Conservation (phyloP, 2,797 vertebrate genomes). For the Cryptoblepharus egeriae region DNA sequence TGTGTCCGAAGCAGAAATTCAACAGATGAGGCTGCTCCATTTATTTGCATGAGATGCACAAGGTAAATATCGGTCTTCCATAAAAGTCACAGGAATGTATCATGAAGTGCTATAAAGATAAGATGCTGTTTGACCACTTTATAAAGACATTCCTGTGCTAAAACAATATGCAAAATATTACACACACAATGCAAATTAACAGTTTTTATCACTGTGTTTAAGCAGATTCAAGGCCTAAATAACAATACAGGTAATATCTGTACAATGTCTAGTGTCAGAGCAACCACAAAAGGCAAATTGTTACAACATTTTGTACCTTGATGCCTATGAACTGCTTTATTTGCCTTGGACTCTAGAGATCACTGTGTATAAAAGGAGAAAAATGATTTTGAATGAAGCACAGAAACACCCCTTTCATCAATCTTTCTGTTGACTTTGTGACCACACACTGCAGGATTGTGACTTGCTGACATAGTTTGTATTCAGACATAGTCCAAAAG, state of each 20-base stretch:
- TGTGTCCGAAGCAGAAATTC: too few species aligned
- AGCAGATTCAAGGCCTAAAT: neutral
- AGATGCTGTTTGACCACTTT: neutral
- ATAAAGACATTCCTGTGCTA: neutral
- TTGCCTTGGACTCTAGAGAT: neutral
- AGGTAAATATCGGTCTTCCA: too few species aligned
- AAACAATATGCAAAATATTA: neutral
- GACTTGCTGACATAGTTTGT: conserved; percentile 48
- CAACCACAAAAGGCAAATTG: neutral
- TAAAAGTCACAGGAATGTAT: too few species aligned
- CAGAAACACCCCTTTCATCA: conserved; percentile 2
- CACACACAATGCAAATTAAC: neutral
- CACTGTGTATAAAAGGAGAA: neutral
- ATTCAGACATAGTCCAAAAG: conserved; percentile 56
- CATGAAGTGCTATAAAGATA: too few species aligned
- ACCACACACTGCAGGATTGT: conserved; percentile 28
- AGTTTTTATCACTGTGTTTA: neutral
- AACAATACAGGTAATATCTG: neutral
- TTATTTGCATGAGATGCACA: too few species aligned
- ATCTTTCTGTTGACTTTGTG: conserved; percentile 23
- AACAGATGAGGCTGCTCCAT: too few species aligned
- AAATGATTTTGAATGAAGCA: conserved; percentile 13
- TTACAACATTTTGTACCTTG: conserved; percentile 9
- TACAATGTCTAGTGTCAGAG: conserved; percentile 4
- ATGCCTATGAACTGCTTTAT: neutral